Evolutionary conservation across 2,113 vertebrate genomes (phyloP).

Genomic region (Hemiprocne comata): DNA sequence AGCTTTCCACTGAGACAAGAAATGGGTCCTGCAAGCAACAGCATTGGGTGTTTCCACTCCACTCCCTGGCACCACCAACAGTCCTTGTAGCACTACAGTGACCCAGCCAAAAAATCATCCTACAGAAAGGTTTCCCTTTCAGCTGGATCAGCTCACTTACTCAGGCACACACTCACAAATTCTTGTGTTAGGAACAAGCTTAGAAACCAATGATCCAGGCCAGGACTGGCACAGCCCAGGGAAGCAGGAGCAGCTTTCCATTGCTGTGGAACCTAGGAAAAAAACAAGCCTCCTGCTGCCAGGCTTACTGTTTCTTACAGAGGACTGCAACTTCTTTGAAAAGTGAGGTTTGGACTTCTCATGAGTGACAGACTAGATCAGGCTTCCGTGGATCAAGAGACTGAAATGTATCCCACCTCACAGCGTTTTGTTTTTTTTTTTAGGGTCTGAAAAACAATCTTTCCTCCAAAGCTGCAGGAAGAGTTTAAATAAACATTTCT

Average conservation of each 20-base stretch:
- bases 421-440: background rate
- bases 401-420: constrained; percentile 43
- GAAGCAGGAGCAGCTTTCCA: background rate
- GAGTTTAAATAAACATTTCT: constrained; percentile 65
- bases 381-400: constrained; percentile 32
- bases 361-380: constrained; percentile 5
- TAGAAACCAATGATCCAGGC: background rate
- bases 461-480: constrained; percentile 46
- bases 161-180: background rate
- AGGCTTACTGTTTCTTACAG: background rate
- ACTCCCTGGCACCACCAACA: background rate
- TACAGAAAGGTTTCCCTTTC: background rate
- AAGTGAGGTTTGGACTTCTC: background rate
- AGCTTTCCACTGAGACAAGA: background rate
- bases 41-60: background rate
- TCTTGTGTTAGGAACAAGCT: background rate
- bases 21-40: background rate
- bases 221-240: background rate
- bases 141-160: background rate
- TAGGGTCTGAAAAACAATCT: constrained; percentile 24
- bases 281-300: background rate
- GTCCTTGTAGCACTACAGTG: background rate
- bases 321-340: background rate
- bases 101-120: background rate
- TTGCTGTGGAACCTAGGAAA: background rate